Percentiles rank a stretch among this genome's conserved stretches.
Conservation (phyloP, 2,113 vertebrate species). For the Gadus chalcogrammus region DNA sequence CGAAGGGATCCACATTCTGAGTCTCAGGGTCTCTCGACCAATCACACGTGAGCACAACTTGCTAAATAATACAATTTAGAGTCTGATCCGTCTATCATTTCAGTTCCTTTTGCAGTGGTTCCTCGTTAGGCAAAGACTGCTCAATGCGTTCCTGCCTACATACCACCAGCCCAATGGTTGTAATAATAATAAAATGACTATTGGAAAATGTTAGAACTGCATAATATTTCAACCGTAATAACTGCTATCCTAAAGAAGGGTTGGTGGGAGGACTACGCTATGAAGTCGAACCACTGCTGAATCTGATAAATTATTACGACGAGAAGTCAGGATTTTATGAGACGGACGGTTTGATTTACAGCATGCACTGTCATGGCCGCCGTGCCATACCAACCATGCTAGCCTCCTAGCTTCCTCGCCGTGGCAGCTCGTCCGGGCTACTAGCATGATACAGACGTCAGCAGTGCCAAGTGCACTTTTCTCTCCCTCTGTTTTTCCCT, state of each 20-base stretch:
- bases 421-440: too few relatives aligned
- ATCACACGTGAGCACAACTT: background rate
- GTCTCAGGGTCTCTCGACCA: too few relatives aligned
- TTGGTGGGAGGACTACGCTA: background rate
- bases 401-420: background rate
- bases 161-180: background rate
- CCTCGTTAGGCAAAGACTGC: background rate
- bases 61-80: background rate
- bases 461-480: background rate
- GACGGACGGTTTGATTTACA: slow-evolving; percentile 50
- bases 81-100: background rate
- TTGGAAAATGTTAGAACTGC: too few relatives aligned
- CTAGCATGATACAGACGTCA: slow-evolving; percentile 19
- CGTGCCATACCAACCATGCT: background rate
- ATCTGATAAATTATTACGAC: background rate
- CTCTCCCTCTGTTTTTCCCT: slow-evolving; percentile 1
- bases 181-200: background rate
- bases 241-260: background rate
- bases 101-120: background rate
- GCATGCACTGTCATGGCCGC: slow-evolving; percentile 7
- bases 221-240: too few relatives aligned
- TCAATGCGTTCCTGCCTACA: background rate
- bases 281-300: slow-evolving; percentile 18
- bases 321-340: slow-evolving; percentile 44
- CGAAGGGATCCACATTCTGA: too few relatives aligned